Evolutionary conservation across 2,113 vertebrate species (phyloP).

Genomic region (Pygoscelis adeliae): DNA sequence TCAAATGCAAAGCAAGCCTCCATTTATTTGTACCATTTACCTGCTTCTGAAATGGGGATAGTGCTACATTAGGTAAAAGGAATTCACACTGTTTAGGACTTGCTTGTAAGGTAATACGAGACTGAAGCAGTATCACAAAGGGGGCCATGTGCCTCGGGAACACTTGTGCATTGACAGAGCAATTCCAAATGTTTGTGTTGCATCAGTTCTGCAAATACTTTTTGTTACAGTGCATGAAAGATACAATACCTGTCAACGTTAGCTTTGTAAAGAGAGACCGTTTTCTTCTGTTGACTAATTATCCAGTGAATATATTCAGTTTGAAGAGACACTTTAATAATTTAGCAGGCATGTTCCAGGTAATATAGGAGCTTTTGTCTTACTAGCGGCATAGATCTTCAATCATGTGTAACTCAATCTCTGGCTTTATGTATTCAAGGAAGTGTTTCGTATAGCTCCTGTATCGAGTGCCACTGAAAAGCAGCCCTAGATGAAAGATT

Average conservation of each 20-base stretch:
- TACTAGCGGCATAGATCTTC: constrained; percentile 2
- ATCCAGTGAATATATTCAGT: constrained; percentile 26
- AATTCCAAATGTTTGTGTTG: constrained; percentile 34
- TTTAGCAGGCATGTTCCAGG: constrained; percentile 64
- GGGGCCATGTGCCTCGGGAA: neutral
- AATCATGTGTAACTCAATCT: constrained; percentile 21
- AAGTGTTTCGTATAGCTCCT: constrained; percentile 57
- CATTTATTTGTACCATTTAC: neutral
- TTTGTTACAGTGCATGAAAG: constrained; percentile 7
- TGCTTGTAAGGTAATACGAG: neutral
- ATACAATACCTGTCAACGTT: neutral
- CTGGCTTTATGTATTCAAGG: constrained; percentile 55
- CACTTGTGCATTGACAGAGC: neutral
- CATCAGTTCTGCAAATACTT: constrained; percentile 34
- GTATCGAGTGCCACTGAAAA: constrained; percentile 57
- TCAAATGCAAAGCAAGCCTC: neutral
- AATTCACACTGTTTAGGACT: neutral
- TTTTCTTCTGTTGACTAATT: constrained; percentile 65
- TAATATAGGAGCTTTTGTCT: constrained; percentile 66
- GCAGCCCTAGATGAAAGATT: constrained; percentile 50
- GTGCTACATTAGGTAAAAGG: neutral
- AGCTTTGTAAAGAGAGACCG: constrained; percentile 27
- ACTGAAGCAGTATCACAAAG: neutral
- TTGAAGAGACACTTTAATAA: constrained; percentile 58
- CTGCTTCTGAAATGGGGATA: neutral